Percentiles rank a stretch among this genome's conserved stretches.
Conservation (phyloP, 2,888 invertebrate species). For the Zhuqinia jingwanae region DNA sequence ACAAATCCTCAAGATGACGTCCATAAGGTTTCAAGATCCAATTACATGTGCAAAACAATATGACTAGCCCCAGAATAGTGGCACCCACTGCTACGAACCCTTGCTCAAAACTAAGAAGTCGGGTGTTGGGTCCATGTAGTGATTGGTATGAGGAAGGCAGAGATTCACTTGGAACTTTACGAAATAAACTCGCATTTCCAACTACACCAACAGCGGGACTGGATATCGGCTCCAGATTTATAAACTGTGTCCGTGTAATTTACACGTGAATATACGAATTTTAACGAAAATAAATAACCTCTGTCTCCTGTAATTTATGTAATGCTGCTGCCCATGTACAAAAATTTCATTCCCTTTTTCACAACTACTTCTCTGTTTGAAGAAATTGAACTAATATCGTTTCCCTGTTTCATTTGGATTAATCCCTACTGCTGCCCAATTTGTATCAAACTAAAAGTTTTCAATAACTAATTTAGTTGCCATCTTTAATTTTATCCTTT, state of each 20-base stretch:
- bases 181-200: constrained; percentile 10
- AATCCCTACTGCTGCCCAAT: too few species aligned
- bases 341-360: neutral
- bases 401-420: too few species aligned
- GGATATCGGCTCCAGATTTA: constrained; percentile 53
- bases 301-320: too few species aligned
- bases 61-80: constrained; percentile 52
- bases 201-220: constrained; percentile 9
- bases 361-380: too few species aligned
- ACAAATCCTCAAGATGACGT: constrained; percentile 52
- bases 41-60: constrained; percentile 59
- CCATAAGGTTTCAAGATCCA: constrained; percentile 68
- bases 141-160: constrained; percentile 28
- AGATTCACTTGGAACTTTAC: constrained; percentile 19
- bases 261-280: neutral
- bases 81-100: constrained; percentile 64
- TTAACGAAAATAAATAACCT: neutral
- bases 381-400: too few species aligned
- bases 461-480: too few species aligned
- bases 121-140: constrained; percentile 61
- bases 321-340: neutral
- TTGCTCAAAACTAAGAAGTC: constrained; percentile 64
- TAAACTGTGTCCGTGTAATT: neutral
- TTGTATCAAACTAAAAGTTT: too few species aligned
- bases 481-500: too few species aligned